These are phyloP conservation scores for Metellina segmentata DNA, from an alignment of 2,888 invertebrate species.

Conservation along the genomic window DNA sequence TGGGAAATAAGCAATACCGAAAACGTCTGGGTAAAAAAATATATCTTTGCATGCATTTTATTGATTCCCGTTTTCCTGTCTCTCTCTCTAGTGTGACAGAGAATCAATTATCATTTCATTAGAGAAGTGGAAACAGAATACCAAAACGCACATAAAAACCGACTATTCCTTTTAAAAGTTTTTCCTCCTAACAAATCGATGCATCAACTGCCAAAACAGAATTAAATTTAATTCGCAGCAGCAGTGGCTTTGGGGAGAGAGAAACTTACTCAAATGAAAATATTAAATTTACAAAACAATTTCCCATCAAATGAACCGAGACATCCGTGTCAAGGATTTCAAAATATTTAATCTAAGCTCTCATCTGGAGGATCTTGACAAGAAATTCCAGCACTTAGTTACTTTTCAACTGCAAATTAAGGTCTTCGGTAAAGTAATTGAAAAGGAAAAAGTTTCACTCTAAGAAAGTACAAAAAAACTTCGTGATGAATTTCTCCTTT, in stretches of 20 bases:
- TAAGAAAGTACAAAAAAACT: neutral
- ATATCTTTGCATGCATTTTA: constrained; percentile 13
- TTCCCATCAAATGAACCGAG: constrained; percentile 42
- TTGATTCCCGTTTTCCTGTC: constrained; percentile 21
- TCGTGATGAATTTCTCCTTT: neutral
- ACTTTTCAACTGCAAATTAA: constrained; percentile 18
- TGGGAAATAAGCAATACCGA: constrained; percentile 17
- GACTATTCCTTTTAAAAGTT: neutral
- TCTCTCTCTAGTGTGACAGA: constrained; percentile 34
- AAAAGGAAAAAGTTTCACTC: constrained; percentile 6
- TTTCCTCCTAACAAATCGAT: constrained; percentile 18
- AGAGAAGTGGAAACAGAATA: constrained; percentile 28
- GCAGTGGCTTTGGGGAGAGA: neutral
- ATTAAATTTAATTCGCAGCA: constrained; percentile 40
- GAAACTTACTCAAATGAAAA: constrained; percentile 55
- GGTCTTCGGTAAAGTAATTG: constrained; percentile 21
- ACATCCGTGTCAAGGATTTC: constrained; percentile 32
- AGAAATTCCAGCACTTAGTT: constrained; percentile 34
- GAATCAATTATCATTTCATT: constrained; percentile 64
- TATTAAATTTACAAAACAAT: constrained; percentile 67
- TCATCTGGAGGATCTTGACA: constrained; percentile 27
- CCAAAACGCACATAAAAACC: constrained; percentile 11
- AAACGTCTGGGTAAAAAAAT: neutral
- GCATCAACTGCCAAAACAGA: constrained; percentile 40
- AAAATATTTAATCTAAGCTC: constrained; percentile 46